Percentiles rank a stretch among this genome's conserved stretches.
phyloP scores from a whole-genome alignment of 2,888 invertebrate species.

The Listrodromus nycthemerus region DNA sequence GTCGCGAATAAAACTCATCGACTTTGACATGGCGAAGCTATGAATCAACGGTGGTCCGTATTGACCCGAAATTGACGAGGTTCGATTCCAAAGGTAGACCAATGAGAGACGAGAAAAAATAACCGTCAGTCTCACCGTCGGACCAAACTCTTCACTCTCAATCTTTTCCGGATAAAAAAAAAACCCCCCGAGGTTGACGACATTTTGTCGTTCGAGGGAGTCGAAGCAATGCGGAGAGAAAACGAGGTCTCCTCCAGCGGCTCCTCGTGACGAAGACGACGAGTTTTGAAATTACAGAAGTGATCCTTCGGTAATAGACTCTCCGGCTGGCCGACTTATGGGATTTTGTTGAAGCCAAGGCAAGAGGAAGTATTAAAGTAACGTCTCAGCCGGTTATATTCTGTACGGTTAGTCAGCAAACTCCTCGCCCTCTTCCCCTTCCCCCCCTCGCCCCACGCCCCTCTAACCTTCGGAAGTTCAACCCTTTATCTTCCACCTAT shows the following conservation, averaged over 20 bases:
- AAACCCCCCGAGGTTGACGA: conserved; percentile 18
- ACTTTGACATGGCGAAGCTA: too few relatives aligned
- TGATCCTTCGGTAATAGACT: conserved; percentile 80
- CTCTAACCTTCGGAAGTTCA: conserved; percentile 25
- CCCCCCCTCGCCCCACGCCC: too few relatives aligned
- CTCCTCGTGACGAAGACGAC: conserved; percentile 66
- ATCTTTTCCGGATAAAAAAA: background rate
- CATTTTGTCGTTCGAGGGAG: background rate
- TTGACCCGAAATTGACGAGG: background rate
- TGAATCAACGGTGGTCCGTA: too few relatives aligned
- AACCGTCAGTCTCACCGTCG: background rate
- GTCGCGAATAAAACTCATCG: too few relatives aligned
- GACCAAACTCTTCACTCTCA: too few relatives aligned
- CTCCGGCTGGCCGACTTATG: conserved; percentile 78
- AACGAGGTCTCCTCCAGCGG: conserved; percentile 57
- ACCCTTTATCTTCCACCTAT: conserved; percentile 18
- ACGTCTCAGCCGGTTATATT: conserved; percentile 52
- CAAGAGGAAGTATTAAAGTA: conserved; percentile 59
- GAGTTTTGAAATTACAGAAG: conserved; percentile 80
- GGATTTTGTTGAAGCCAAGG: conserved; percentile 73
- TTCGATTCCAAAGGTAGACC: background rate
- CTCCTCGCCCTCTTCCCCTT: background rate
- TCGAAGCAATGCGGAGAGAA: conserved; percentile 30
- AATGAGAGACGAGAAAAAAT: background rate
- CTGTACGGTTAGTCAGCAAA: conserved; percentile 25